Base-by-base conservation (phyloP, 2,797 vertebrate species). In the Bradypus variegatus region DNA sequence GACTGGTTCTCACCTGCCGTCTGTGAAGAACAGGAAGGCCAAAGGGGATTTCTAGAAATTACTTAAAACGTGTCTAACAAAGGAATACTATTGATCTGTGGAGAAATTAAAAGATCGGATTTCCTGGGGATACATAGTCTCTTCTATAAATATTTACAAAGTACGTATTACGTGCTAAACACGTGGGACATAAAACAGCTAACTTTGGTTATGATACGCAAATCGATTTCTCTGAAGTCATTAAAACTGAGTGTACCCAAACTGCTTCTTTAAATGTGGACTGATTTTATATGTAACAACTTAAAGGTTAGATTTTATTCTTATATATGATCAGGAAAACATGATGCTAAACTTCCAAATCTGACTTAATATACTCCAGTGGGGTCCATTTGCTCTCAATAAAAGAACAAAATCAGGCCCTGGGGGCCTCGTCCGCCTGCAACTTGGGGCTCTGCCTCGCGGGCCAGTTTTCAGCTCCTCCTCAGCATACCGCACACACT, bases 41-140 rank as follows among this genome's bases (percentile, higher is more conserved):
- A 84, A 86, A 5, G 45, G 77, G 73, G 70, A 78, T 75, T n/a
- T 8, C 41, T 21, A 64, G 73, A 85, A 90, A 93, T 89, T 92
- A 91, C 79, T 96, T 94, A 95, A 96, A 95, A 93, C 75, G 75
- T 93, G 89, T 93, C 95, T 88, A 95, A 94, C 84, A 96, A 96
- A 92, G 94, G 90, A 92, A 94, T 93, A 95, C 93, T 93, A 78
- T 50, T 89, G 67, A 90, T 89, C 88, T 93, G 84, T 92, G 93
- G 62, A 95, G 96, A 95, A 81, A 50, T 31, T 53, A 1, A 65
- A 84, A 91, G 48, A 67, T 48, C 60, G 2, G 48, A 60, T 76
- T 48, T 73, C 41, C 36, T 31, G 33, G 33, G 62, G 38, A 53
- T 73, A 31, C 48, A 31, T 15, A 29, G 14, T 45, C 72, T 25